Evolutionary conservation across 2,888 invertebrate species (phyloP).

Genomic region (Crossocerus cetratus): DNA sequence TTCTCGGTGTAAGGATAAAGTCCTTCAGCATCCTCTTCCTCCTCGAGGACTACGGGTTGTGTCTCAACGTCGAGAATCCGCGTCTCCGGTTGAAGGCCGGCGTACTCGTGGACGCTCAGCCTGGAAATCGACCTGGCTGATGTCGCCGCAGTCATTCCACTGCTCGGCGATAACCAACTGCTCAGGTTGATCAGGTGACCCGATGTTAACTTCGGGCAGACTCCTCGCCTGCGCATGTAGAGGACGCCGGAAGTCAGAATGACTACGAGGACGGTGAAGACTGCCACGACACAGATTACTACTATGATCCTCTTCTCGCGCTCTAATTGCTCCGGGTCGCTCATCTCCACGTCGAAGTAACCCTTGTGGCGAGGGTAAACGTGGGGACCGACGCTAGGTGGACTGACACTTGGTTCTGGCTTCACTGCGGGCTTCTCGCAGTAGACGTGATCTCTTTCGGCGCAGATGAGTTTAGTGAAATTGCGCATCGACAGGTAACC

Average conservation of each 20-base stretch:
- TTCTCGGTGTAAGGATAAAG: conserved; percentile 77
- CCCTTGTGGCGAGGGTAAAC: conserved; percentile 71
- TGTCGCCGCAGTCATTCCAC: conserved; percentile 77
- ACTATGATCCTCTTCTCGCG: conserved; percentile 73
- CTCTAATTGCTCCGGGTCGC: conserved; percentile 71
- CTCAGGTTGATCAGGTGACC: conserved; percentile 66
- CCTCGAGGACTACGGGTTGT: conserved; percentile 52
- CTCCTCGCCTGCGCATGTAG: conserved; percentile 72
- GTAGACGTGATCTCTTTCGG: conserved; percentile 77
- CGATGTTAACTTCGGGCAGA: conserved; percentile 72
- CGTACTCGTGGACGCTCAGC: conserved; percentile 82
- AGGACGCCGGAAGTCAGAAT: conserved; percentile 71
- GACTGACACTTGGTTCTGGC: conserved; percentile 69
- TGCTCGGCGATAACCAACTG: conserved; percentile 69
- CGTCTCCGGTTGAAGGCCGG: conserved; percentile 81
- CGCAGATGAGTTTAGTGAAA: conserved; percentile 82
- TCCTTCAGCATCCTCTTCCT: conserved; percentile 72
- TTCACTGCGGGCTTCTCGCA: conserved; percentile 80
- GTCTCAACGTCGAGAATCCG: conserved; percentile 78
- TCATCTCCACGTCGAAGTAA: conserved; percentile 74
- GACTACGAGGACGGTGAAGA: conserved; percentile 67
- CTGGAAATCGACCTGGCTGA: conserved; percentile 82
- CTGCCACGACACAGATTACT: conserved; percentile 69
- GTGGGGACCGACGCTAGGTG: conserved; percentile 74
- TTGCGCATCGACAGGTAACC: conserved; percentile 82